Base-by-base conservation (phyloP, 2,888 invertebrate species). In the Allacma fusca region DNA sequence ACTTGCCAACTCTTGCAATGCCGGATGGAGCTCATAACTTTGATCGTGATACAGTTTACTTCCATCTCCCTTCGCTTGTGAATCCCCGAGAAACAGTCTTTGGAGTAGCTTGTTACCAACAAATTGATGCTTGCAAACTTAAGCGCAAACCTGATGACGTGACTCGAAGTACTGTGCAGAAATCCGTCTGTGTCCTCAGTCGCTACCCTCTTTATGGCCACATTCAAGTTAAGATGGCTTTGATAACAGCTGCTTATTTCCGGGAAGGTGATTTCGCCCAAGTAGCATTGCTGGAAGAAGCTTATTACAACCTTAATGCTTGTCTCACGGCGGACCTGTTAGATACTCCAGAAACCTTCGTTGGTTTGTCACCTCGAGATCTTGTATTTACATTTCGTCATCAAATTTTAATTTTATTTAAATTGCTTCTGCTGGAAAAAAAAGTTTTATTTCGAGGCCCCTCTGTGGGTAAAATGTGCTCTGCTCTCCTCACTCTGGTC, bases 21-120 rank as follows among this genome's bases (percentile, higher is more conserved):
- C 98, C 98, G 16, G 99, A 99, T 90, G 98, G 98, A 57, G 97
- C 98, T 16, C 99, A 99, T 86, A 98, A 99, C 88, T 97, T 92
- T 86, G 91, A 94, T 76, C 93, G 96, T 85, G 98, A 99, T 86
- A 96, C 97, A 0, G 95, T 98, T 81, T 98, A 93, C 88, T 99
- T 99, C 87, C 95, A 97, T 87, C 89, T 99, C 79, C 98, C 98
- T 44, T 94, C 96, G 84, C 88, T 95, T 65, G 91, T 91, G 70
- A 92, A 95, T 86, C 93, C 95, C 5, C 91, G 92, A 77, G 91
- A 92, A 84, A 96, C 96, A 71, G 92, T 98, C 16, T 99, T 93
- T 89, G 98, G 98, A 34, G 93, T 99, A 79, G 98, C 98, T 24
- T 99, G 98, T 88, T 99, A 97, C 87, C 90, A 97, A 80, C 98